Evolutionary conservation across 1,140 invertebrate species (phyloP), one percentile per base, ranked within the genome.

Genomic region (Nomia melanderi): DNA sequence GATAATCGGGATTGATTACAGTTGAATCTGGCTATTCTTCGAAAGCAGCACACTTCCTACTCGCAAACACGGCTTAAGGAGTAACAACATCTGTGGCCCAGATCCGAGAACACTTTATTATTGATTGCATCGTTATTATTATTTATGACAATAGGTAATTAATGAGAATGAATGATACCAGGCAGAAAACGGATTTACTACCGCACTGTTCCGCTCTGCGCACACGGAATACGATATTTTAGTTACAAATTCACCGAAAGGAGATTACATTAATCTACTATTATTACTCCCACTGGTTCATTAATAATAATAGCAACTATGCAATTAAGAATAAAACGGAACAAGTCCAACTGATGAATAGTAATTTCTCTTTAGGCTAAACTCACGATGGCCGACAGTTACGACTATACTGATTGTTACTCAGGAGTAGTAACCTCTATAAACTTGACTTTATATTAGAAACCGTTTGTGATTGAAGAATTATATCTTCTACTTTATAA

Each of bases 101-200:
- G 27, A 29, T 29, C 11, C 4, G 2, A 6, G 27, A 56, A 50
- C n/a, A 23, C 47, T 50, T 29, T 17, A 27, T 56, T 29, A 29
- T 5, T 29, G 17, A 56, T 56, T 56, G 27, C 54, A 27, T 56
- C 54, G 54, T 29, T 56, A 56, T 56, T 29, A 29, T 56, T 56
- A 56, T 56, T 56, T 29, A 56, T 56, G 27, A 56, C 54, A 56
- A 56, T 56, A 29, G 54, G 27, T 17, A 29, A 56, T 56, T 56
- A 56, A 56, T 29, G 54, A 7, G 25, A 29, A 29, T 29, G 3
- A 5, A 1, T 29, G 11, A 12, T 14, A 5, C 3, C 29, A 56
- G 54, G 2, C 54, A 56, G 54, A 29, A 56, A 27, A 56, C 12
- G 3, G 27, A 56, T 29, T 56, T 20, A n/a, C 44, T 17, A 20